These are phyloP conservation scores for Callopanchax toddi DNA, from an alignment of 2,113 vertebrate genomes.

Conservation along the genomic window DNA sequence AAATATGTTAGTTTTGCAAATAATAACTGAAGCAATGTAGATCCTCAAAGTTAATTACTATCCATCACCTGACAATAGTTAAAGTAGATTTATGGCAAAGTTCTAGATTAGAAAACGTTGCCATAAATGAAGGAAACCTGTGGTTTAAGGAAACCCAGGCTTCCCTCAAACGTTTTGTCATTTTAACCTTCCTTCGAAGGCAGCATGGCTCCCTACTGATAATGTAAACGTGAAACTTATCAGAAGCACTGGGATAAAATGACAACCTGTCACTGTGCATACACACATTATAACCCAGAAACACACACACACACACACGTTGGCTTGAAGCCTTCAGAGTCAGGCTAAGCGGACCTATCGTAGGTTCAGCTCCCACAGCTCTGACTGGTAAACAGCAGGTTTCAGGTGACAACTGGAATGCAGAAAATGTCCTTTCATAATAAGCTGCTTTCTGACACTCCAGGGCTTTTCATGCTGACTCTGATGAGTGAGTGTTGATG, in stretches of 20 bases:
- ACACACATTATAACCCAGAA: constrained; percentile 5
- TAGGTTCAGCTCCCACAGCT: constrained; percentile 60
- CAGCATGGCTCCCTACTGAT: constrained; percentile 18
- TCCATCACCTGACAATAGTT: too few relatives aligned
- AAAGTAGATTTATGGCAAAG: background rate
- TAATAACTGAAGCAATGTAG: too few relatives aligned
- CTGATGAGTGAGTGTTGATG: constrained; percentile 2
- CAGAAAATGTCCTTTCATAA: constrained; percentile 67
- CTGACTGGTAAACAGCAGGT: constrained; percentile 64
- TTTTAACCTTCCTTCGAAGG: background rate
- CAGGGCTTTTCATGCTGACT: constrained; percentile 49
- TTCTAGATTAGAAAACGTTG: background rate
- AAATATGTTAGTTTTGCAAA: background rate
- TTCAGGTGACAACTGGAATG: constrained; percentile 71
- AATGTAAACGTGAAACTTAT: constrained; percentile 45
- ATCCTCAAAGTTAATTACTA: background rate
- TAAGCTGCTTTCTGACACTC: constrained; percentile 48
- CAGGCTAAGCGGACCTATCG: constrained; percentile 37
- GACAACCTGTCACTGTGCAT: constrained; percentile 46
- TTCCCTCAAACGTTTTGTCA: background rate
- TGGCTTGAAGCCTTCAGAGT: constrained; percentile 48
- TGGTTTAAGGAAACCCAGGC: too few relatives aligned
- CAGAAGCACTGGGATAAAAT: constrained; percentile 54
- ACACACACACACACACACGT: constrained; percentile 41
- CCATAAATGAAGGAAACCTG: too few relatives aligned